Evolutionary conservation across 1,140 invertebrate species (phyloP), one percentile per base, ranked within the genome.

Genomic region (Diplogasteroides magnus): DNA sequence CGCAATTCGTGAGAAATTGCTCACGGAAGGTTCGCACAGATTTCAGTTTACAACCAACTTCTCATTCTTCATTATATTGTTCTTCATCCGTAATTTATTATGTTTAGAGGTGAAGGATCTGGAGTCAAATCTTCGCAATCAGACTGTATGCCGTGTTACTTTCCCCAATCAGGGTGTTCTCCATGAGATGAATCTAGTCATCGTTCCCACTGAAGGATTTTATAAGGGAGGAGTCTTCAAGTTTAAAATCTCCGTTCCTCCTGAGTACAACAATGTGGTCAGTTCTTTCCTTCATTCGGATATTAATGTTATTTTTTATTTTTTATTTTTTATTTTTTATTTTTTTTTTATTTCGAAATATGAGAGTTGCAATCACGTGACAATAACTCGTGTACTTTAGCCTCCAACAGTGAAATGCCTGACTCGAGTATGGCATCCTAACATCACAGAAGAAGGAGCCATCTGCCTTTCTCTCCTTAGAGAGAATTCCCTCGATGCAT

Each of bases 211-310:
- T 77, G 91, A 94, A 85, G 92, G 93, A 2, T 91, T 89, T 81
- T 97, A 93, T 91, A 84, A 86, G 76, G 90, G 90, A 63, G 93
- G 94, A 59, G 87, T 86, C 73, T 97, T 94, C 85, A 87, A 87
- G 78, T 97, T 97, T 84, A 87, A 88, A 81, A 88, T 97, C 75
- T 86, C 87, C 82, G 90, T 95, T 62, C 90, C 91, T 6, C 91
- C 94, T 83, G 93, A 96, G 67, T 97, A 97, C 87, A 97, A 97
- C 85, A 93, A 94, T 88, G 88, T 90, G 82, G 91, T 93, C 88
- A 84, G 87, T 84, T 77, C 69, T 15, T 58, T 68, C 27, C 55
- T 71, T 27, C 48, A 29, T 29, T 67, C 60, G 73, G 62, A 69
- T n/a, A 63, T 2, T 71, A 67, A 63, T 68, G 57, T 64, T 61